Base-by-base conservation (phyloP, 2,888 invertebrate genomes). In the Teinopalpus imperialis region DNA sequence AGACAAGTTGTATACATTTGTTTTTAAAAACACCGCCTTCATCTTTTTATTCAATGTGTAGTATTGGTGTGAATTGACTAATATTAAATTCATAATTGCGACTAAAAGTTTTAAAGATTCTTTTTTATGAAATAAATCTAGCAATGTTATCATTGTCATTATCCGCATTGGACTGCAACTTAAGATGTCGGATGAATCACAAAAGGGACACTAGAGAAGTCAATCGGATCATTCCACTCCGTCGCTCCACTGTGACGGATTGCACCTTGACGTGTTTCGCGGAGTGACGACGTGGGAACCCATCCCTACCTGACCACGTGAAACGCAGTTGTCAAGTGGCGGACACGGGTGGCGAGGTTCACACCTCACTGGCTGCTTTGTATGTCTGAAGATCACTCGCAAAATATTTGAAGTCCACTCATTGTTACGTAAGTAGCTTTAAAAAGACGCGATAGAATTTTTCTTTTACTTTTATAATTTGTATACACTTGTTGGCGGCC, bases 201-300 rank as follows among this genome's bases (percentile, higher is more conserved):
- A 39, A 52, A 48, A 43, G 47, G 47, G 30, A 47, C 42, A 45
- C 41, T 40, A 21, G 27, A 49, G 47, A 47, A 60, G 56, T 56
- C 54, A 48, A 53, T 55, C 46, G 48, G 54, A 55, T 59, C 48
- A 56, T 51, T 51, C 34, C 51, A 47, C 52, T 13, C 40, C 34
- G 48, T 5, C 41, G 53, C 34, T 26, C 43, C 31, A 31, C 31
- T 43, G 44, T 41, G 32, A 3, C 16, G 43, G 45, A 52, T 52
- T n/a, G 46, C 53, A 43, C 46, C 32, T 35, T 43, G 52, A 12
- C 5, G 23, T 20, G 23, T 24, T 29, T 29, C 16, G 18, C 23
- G 29, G 21, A 23, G 29, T 18, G 46, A 27, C 29, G 39, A 34
- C 37, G 41, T 41, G 46, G 34, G 49, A 40, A 47, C 23, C 7